Evolutionary conservation across 2,797 vertebrate genomes (phyloP).

Genomic region (Acanthis flammea): DNA sequence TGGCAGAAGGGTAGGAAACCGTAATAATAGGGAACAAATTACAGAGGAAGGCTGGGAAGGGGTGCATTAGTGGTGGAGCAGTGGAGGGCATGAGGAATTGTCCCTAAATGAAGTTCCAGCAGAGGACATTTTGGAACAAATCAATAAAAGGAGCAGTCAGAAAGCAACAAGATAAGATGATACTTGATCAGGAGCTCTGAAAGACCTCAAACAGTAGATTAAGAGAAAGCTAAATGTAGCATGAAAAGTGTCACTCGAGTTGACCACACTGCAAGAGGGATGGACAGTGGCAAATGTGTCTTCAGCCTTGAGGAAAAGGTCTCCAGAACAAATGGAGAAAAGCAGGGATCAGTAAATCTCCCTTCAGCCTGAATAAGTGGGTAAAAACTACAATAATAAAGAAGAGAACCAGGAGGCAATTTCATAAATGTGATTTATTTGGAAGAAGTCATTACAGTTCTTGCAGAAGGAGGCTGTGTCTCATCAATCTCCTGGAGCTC

Average conservation of each 20-base stretch:
- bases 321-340: conserved; percentile 26
- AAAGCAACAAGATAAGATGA: conserved; percentile 51
- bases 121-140: conserved; percentile 53
- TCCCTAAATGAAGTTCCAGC: conserved; percentile 61
- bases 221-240: conserved; percentile 63
- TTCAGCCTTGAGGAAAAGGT: conserved; percentile 61
- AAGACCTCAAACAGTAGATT: conserved; percentile 51
- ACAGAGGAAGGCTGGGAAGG: conserved; percentile 32
- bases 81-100: conserved; percentile 44
- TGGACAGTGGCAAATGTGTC: conserved; percentile 23
- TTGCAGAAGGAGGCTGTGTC: conserved; percentile 33
- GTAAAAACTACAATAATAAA: conserved; percentile 57
- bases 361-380: conserved; percentile 9
- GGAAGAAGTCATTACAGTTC: conserved; percentile 55
- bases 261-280: conserved; percentile 44
- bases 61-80: conserved; percentile 44
- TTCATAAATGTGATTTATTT: conserved; percentile 67
- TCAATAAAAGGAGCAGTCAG: conserved; percentile 51
- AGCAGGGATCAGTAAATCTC: conserved; percentile 30
- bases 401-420: conserved; percentile 37
- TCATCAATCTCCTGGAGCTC: conserved; percentile 54
- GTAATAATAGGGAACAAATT: conserved; percentile 46
- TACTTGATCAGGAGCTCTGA: conserved; percentile 47
- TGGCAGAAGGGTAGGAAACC: conserved; percentile 42
- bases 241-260: conserved; percentile 30